Evolutionary conservation across 92 coral and sea anemone species (phyloP).

Genomic region (Actinostola sp.): DNA sequence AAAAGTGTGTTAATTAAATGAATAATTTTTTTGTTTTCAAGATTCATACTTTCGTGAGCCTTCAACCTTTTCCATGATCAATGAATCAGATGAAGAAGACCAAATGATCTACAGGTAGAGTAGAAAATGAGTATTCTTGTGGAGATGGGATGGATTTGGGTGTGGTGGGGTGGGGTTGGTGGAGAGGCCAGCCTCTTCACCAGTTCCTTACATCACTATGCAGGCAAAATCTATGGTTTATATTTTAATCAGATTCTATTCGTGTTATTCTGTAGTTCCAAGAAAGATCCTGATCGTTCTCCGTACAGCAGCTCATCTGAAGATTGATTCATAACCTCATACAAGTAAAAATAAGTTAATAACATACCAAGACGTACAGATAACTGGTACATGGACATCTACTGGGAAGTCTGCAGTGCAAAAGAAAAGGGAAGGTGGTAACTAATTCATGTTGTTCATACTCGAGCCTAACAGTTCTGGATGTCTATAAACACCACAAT

Average conservation of each 20-base stretch:
- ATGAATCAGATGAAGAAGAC: slow-evolving; percentile 93
- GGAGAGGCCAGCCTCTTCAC: not conserved
- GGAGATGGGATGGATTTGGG: not conserved
- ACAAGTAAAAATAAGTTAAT: too few relatives aligned
- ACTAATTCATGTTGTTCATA: too few relatives aligned
- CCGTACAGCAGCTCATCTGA: slow-evolving; percentile 42
- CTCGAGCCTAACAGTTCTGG: too few relatives aligned
- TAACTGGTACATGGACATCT: not conserved
- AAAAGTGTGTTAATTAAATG: too few relatives aligned
- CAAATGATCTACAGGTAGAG: slow-evolving; percentile 85
- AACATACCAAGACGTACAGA: not conserved
- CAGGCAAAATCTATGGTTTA: not conserved
- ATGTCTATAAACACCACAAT: too few relatives aligned
- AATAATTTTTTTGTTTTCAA: slow-evolving; percentile 7
- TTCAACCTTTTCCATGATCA: slow-evolving; percentile 95
- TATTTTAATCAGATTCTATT: not conserved
- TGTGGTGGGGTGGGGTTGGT: too few relatives aligned
- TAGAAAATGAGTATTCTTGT: not conserved
- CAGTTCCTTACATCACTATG: not conserved
- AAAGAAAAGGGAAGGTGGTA: too few relatives aligned
- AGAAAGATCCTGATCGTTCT: slow-evolving; percentile 40
- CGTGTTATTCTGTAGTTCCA: slow-evolving; percentile 26
- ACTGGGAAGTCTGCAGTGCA: not conserved
- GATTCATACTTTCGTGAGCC: slow-evolving; percentile 95
- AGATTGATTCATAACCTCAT: not conserved